Percentiles rank a stretch among this genome's conserved stretches.
These are phyloP conservation scores for Paramisgurnus dabryanus DNA, from an alignment of 2,113 vertebrate genomes.

Conservation along the genomic window DNA sequence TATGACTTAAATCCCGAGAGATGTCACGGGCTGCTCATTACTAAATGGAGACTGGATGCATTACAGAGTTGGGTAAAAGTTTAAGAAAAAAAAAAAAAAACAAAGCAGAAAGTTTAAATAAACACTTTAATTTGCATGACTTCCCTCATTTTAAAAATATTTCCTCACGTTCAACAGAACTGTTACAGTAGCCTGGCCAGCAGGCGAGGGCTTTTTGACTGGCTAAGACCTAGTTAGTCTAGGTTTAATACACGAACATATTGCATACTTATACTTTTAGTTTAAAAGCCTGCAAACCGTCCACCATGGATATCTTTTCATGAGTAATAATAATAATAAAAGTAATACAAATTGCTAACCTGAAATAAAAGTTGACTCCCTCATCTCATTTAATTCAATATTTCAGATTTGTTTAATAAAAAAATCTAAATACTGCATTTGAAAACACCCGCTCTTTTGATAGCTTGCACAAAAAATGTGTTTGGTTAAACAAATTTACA, in stretches of 20 bases:
- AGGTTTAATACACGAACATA: slow-evolving; percentile 22
- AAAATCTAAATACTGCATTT: slow-evolving; percentile 7
- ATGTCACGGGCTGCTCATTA: background rate
- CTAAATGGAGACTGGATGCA: slow-evolving; percentile 25
- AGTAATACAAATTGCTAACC: background rate
- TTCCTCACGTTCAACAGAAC: slow-evolving; percentile 24
- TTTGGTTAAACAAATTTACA: slow-evolving; percentile 39
- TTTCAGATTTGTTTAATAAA: background rate
- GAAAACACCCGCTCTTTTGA: slow-evolving; percentile 30
- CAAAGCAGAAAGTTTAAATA: slow-evolving; percentile 29
- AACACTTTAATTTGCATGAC: slow-evolving; percentile 23
- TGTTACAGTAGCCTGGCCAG: slow-evolving; percentile 41
- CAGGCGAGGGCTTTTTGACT: slow-evolving; percentile 46
- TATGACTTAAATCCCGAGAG: slow-evolving; percentile 9
- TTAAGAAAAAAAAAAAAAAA: slow-evolving; percentile 22
- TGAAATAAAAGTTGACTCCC: background rate
- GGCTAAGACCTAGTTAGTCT: background rate
- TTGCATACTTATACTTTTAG: slow-evolving; percentile 1
- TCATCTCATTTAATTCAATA: background rate
- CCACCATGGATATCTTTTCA: too few relatives aligned
- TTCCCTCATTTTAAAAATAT: slow-evolving; percentile 32
- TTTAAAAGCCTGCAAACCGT: background rate
- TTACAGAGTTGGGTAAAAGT: slow-evolving; percentile 27
- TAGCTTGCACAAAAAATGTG: slow-evolving; percentile 23
- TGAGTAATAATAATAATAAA: too few relatives aligned